phyloP scores from a whole-genome alignment of 2,888 invertebrate genomes.

The Nycteola revayana region DNA sequence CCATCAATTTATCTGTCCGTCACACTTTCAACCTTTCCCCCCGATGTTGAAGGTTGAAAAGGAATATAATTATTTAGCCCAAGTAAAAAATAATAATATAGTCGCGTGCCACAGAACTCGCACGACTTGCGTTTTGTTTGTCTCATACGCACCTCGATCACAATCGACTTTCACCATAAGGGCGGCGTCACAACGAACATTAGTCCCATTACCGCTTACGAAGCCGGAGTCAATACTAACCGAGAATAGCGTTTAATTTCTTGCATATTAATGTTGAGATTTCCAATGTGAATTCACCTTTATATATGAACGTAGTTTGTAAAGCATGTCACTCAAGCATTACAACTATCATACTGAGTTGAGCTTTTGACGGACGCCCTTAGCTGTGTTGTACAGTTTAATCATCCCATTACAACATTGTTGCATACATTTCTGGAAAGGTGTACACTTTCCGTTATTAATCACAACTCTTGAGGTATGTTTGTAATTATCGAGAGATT shows the following conservation, averaged over 20 bases:
- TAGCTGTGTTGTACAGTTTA: conserved; percentile 25
- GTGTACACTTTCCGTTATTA: conserved; percentile 14
- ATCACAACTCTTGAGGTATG: conserved; percentile 11
- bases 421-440: conserved; percentile 19
- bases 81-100: conserved; percentile 46
- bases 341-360: conserved; percentile 22
- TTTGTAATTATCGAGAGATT: conserved; percentile 16
- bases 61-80: conserved; percentile 27
- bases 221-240: conserved; percentile 8
- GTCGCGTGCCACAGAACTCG: conserved; percentile 49
- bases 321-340: conserved; percentile 30
- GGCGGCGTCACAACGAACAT: conserved; percentile 49
- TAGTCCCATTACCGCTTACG: conserved; percentile 21
- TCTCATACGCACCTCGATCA: conserved; percentile 58
- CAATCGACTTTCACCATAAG: conserved; percentile 73
- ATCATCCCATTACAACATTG: conserved; percentile 25
- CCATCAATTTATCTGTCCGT: conserved; percentile 26
- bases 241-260: conserved; percentile 18
- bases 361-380: conserved; percentile 25
- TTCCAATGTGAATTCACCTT: conserved; percentile 9
- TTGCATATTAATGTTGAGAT: conserved; percentile 11
- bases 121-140: conserved; percentile 49
- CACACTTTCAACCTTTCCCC: conserved; percentile 37
- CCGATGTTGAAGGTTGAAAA: conserved; percentile 36
- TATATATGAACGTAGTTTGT: conserved; percentile 24